phyloP scores from a whole-genome alignment of 2,888 invertebrate genomes.

The Lordiphosa fenestrarum region DNA sequence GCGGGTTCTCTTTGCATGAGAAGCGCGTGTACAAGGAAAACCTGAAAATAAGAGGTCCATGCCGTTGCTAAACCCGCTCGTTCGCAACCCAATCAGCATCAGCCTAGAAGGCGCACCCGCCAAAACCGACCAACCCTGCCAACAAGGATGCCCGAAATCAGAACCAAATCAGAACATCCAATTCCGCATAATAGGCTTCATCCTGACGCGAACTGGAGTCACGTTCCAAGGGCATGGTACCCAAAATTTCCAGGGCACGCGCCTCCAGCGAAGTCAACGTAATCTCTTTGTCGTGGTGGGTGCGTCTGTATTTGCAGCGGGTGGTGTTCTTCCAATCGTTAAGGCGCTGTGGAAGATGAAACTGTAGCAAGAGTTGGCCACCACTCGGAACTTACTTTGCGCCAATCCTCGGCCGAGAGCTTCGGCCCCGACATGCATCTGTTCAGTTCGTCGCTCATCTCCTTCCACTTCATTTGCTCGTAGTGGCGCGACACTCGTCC shows the following conservation, averaged over 20 bases:
- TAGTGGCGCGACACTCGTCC: slow-evolving; percentile 76
- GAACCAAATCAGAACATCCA: no score
- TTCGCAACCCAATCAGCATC: no score
- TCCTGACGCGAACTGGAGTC: no score
- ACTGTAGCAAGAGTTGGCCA: slow-evolving; percentile 28
- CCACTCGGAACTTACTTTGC: slow-evolving; percentile 67
- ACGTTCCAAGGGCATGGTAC: slow-evolving; percentile 64
- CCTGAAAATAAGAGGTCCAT: no score
- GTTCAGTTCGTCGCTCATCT: slow-evolving; percentile 75
- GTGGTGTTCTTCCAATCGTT: slow-evolving; percentile 80
- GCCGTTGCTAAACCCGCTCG: no score
- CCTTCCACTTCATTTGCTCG: slow-evolving; percentile 78
- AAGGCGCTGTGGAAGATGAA: slow-evolving; percentile 63
- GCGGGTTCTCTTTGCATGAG: no score
- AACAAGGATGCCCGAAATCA: no score
- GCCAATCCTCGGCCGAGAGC: slow-evolving; percentile 78
- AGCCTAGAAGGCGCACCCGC: no score
- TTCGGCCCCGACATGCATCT: slow-evolving; percentile 75
- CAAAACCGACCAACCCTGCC: no score
- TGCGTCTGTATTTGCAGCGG: slow-evolving; percentile 78
- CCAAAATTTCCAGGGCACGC: slow-evolving; percentile 75
- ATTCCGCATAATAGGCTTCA: slow-evolving; percentile 22
- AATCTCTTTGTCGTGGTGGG: slow-evolving; percentile 72
- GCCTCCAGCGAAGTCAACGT: slow-evolving; percentile 74
- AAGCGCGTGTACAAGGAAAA: no score